phyloP scores from a whole-genome alignment of 2,113 vertebrate genomes.

The Acanthisitta chloris region DNA sequence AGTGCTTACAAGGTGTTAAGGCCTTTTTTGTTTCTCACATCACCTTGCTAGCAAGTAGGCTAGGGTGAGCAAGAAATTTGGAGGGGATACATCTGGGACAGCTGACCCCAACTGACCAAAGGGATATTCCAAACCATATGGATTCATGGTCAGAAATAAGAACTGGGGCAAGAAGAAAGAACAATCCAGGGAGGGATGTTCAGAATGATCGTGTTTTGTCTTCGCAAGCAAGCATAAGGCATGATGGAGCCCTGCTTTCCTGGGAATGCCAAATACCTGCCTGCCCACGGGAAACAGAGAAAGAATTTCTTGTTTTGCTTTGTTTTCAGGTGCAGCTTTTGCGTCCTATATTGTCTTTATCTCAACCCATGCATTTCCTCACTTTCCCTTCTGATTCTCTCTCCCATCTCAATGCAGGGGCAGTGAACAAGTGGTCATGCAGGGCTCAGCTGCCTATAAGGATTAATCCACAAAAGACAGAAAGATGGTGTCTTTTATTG shows the following conservation, averaged over 20 bases:
- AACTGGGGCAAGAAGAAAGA: not conserved
- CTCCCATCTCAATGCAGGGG: rapidly evolving
- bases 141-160: not conserved
- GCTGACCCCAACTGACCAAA: not conserved
- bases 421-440: not conserved
- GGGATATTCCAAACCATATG: not conserved
- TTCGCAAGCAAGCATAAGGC: rapidly evolving
- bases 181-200: rapidly evolving
- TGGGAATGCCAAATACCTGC: not conserved
- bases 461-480: not conserved
- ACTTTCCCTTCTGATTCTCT: not conserved
- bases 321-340: rapidly evolving
- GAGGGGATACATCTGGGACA: not conserved
- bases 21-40: not conserved
- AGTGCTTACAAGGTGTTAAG: not conserved
- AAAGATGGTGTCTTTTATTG: not conserved
- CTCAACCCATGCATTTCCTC: not conserved
- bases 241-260: not conserved
- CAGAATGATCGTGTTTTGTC: rapidly evolving
- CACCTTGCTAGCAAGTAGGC: rapidly evolving
- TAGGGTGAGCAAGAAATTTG: not conserved
- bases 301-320: not conserved
- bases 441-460: not conserved
- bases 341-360: not conserved
- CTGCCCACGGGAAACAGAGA: rapidly evolving